phyloP scores from a whole-genome alignment of 2,888 invertebrate genomes.

The Drosophila recens region DNA sequence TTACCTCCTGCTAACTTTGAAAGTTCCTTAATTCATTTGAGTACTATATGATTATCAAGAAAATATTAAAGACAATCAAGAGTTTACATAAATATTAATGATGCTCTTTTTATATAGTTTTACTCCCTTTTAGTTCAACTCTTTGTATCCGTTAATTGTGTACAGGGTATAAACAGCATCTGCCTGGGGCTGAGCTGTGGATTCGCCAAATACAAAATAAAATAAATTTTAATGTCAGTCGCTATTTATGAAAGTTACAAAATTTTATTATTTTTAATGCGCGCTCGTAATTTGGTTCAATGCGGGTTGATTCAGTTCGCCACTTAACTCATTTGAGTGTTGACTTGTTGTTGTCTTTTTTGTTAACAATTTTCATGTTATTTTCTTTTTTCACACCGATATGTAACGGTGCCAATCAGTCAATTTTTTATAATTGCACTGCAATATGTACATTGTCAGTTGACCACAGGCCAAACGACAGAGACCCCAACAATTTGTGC shows the following conservation, averaged over 20 bases:
- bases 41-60: too few species aligned
- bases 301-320: constrained; percentile 52
- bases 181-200: constrained; percentile 1
- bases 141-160: background rate
- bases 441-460: constrained; percentile 59
- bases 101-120: background rate
- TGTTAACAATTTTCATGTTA: background rate
- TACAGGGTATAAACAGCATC: constrained; percentile 14
- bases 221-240: constrained; percentile 57
- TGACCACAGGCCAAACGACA: constrained; percentile 44
- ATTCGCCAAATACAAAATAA: constrained; percentile 14
- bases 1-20: background rate
- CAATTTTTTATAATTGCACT: constrained; percentile 70
- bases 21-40: too few species aligned
- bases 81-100: background rate
- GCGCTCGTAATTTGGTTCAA: constrained; percentile 62
- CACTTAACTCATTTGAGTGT: constrained; percentile 72
- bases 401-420: constrained; percentile 57
- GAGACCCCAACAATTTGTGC: background rate
- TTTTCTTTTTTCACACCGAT: constrained; percentile 21
- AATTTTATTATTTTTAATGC: constrained; percentile 68
- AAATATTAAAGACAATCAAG: too few species aligned
- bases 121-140: background rate
- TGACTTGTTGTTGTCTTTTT: constrained; percentile 37
- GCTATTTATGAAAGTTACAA: constrained; percentile 68